Conservation (phyloP, 2,797 vertebrate genomes). For the Tarsius wallacei region DNA sequence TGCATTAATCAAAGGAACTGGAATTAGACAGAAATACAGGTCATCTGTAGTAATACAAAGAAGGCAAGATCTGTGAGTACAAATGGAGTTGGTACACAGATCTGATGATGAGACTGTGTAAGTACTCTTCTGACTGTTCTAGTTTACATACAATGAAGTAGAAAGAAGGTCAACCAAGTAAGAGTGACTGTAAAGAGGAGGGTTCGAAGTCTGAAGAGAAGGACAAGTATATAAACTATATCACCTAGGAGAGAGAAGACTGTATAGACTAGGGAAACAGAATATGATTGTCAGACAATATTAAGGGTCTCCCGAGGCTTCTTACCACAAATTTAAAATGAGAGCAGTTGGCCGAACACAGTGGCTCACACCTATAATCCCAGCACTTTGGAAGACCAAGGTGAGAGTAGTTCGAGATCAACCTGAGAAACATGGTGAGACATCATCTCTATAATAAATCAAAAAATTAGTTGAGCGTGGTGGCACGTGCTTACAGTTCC, state of each 20-base stretch:
- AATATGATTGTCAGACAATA: background rate
- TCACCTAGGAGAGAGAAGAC: background rate
- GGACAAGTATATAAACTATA: background rate
- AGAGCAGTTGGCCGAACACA: background rate
- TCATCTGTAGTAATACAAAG: background rate
- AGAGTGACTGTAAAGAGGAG: background rate
- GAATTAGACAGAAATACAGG: background rate
- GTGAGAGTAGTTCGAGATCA: too few relatives aligned
- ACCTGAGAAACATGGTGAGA: too few relatives aligned
- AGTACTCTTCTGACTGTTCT: background rate
- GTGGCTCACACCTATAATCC: too few relatives aligned
- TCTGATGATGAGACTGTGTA: background rate
- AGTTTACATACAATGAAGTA: background rate
- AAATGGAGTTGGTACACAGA: background rate
- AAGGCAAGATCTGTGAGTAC: background rate
- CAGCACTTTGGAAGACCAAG: too few relatives aligned
- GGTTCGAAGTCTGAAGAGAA: background rate
- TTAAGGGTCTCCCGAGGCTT: background rate
- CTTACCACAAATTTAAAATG: slow-evolving; percentile 40
- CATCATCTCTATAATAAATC: too few relatives aligned
- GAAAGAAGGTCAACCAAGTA: background rate
- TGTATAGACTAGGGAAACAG: background rate
- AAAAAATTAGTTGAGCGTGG: too few relatives aligned
- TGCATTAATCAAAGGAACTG: background rate
- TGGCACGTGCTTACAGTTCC: too few relatives aligned